phyloP scores from a whole-genome alignment of 2,888 invertebrate genomes.

The Morpho achilles region DNA sequence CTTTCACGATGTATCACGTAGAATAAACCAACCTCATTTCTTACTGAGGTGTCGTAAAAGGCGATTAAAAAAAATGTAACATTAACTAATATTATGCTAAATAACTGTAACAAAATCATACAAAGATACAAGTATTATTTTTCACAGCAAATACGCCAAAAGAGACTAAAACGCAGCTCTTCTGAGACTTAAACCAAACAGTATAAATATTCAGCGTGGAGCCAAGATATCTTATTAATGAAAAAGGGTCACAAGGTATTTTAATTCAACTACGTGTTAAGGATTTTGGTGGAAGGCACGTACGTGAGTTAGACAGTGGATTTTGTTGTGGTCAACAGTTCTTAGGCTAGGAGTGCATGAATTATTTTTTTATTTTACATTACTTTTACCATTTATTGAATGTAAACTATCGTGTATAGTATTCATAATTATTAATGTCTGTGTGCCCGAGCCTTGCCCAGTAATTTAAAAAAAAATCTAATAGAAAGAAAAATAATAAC shows the following conservation, averaged over 20 bases:
- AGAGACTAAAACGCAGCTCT: conserved; percentile 10
- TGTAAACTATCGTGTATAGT: too few species aligned
- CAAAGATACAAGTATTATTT: neutral
- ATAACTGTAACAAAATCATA: too few species aligned
- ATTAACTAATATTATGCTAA: too few species aligned
- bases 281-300: conserved; percentile 57
- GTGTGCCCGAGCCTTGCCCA: too few species aligned
- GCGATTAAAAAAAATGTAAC: too few species aligned
- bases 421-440: too few species aligned
- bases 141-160: neutral
- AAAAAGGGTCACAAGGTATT: conserved; percentile 78
- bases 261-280: conserved; percentile 79
- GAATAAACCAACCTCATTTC: too few species aligned
- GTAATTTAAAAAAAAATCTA: too few species aligned
- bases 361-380: neutral
- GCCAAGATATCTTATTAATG: conserved; percentile 78
- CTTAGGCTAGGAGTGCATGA: conserved; percentile 15
- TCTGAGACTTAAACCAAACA: conserved; percentile 38
- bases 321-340: conserved; percentile 23
- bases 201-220: conserved; percentile 76
- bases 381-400: too few species aligned
- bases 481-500: too few species aligned
- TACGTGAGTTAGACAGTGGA: conserved; percentile 34
- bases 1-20: too few species aligned
- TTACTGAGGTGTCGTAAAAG: too few species aligned